Base-by-base conservation (phyloP, 1,140 invertebrate genomes). In the Lithobius niger region DNA sequence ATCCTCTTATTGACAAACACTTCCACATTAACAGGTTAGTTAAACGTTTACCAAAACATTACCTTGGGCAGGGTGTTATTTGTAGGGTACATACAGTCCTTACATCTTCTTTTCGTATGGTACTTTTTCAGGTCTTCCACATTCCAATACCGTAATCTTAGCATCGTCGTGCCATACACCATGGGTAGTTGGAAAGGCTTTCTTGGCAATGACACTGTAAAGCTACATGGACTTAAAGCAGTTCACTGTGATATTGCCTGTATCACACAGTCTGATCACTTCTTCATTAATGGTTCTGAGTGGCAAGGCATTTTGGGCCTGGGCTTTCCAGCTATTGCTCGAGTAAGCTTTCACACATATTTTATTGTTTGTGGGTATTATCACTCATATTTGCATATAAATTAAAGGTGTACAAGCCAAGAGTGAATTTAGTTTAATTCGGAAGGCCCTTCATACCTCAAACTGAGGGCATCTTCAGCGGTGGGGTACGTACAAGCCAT, bases 271-370 rank as follows among this genome's bases (percentile, higher is more conserved):
- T 66, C 70, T 1, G 58, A 64, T 15, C 61, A 68, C 21, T 71
- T 74, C 61, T 75, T 73, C 61, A 69, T 72, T 27, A 68, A 69
- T 45, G 64, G 65, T 16, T 70, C 71, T 3, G 62, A 69, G 51
- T 75, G 72, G 69, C 66, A 75, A 59, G 74, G 74, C 25, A 74
- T 75, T 56, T 52, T 75, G 16, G 74, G 74, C 13, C 53, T 76
- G 43, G 74, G 68, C 3, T 76, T 73, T 61, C 49, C 64, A 22
- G 60, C 61, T 47, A 65, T 76, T 43, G 66, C 70, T 24, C 49
- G 57, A 27, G 52, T 54, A 54, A 53, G 18, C 6, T 59, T n/a
- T n/a, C n/a, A n/a, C n/a, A n/a, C n/a, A n/a, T n/a, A n/a, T n/a
- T n/a, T n/a, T n/a, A n/a, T n/a, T n/a, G n/a, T n/a, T n/a, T n/a